Evolutionary conservation across 2,797 vertebrate species (phyloP).

Genomic region (Chrosomus eos): DNA sequence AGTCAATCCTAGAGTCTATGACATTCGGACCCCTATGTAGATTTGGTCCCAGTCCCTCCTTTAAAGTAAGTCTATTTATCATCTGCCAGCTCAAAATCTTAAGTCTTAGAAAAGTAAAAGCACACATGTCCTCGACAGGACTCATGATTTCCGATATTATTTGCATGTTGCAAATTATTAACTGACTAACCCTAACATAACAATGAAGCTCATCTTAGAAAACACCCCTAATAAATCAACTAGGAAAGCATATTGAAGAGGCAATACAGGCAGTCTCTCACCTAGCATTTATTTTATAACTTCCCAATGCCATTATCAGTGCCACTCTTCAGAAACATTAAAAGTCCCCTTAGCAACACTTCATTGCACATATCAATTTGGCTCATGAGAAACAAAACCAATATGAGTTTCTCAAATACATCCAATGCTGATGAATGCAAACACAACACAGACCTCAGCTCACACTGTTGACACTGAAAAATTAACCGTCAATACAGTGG

Average conservation of each 20-base stretch:
- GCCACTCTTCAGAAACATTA: slow-evolving; percentile 25
- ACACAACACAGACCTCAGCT: slow-evolving; percentile 8
- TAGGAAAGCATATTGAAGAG: neutral
- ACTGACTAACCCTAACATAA: neutral
- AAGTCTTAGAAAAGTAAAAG: neutral
- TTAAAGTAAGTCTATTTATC: neutral
- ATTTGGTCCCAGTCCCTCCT: neutral
- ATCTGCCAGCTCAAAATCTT: neutral
- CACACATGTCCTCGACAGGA: neutral
- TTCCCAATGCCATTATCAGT: neutral
- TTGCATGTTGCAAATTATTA: neutral
- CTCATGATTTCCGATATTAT: neutral
- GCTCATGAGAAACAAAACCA: slow-evolving; percentile 14
- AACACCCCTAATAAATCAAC: slow-evolving; percentile 21
- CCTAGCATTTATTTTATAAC: slow-evolving; percentile 6
- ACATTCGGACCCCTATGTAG: neutral
- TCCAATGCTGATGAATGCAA: slow-evolving; percentile 35
- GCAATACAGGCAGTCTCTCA: neutral
- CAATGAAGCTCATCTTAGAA: neutral
- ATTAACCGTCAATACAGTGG: slow-evolving; percentile 23
- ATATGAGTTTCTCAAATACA: slow-evolving; percentile 20
- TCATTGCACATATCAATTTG: slow-evolving; percentile 35
- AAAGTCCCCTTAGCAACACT: slow-evolving; percentile 28
- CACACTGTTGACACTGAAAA: slow-evolving; percentile 27
- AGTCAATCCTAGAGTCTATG: neutral